phyloP scores from a whole-genome alignment of 2,113 vertebrate species.

The Rhipidura dahli region DNA sequence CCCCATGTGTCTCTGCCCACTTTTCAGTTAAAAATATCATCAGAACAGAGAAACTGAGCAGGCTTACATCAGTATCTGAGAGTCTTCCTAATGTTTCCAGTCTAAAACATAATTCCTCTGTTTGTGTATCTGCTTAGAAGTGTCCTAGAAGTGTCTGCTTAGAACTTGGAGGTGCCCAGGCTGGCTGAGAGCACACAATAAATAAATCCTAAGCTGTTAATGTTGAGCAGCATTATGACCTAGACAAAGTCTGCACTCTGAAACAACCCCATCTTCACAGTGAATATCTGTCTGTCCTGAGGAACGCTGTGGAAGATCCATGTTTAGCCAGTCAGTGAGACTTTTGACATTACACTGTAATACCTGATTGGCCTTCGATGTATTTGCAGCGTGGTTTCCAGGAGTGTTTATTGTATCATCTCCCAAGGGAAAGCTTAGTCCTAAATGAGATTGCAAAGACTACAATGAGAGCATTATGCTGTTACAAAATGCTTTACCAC shows the following conservation, averaged over 20 bases:
- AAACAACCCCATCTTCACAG: neutral
- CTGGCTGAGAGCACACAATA: neutral
- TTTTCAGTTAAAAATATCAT: neutral
- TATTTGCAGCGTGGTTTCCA: neutral
- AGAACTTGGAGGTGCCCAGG: neutral
- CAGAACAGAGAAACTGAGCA: neutral
- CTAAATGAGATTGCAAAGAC: neutral
- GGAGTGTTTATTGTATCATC: neutral
- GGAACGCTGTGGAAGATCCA: neutral
- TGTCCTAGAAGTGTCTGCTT: neutral
- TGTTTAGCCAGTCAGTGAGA: neutral
- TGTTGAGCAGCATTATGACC: neutral
- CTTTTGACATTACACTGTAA: neutral
- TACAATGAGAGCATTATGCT: neutral
- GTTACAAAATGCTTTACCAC: neutral
- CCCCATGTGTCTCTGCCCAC: neutral
- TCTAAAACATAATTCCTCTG: neutral
- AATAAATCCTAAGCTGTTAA: neutral
- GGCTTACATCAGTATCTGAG: neutral
- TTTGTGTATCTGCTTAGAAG: neutral
- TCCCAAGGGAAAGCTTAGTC: constrained; percentile 16
- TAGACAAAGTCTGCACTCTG: neutral
- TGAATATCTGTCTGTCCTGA: neutral
- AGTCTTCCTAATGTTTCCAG: neutral
- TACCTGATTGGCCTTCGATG: neutral